Evolutionary conservation across 2,888 invertebrate genomes (phyloP).

Genomic region (Aphelenchoides bicaudatus): DNA sequence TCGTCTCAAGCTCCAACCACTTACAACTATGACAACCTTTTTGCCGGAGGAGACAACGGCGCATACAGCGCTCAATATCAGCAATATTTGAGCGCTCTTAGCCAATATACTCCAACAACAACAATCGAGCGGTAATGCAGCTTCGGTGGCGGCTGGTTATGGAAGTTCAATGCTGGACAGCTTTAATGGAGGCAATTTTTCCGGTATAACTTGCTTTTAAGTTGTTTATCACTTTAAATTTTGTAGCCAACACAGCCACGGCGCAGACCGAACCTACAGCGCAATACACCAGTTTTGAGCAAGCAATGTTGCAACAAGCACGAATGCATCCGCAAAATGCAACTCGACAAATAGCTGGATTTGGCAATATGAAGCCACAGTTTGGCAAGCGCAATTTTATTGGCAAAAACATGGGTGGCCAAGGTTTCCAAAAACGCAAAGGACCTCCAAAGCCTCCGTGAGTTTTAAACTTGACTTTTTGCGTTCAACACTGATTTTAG

Average conservation of each 20-base stretch:
- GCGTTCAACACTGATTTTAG: no score
- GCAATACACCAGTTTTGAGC: background rate
- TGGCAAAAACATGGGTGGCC: conserved; percentile 5
- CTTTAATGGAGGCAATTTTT: background rate
- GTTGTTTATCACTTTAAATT: background rate
- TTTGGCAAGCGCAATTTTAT: background rate
- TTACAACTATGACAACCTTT: no score
- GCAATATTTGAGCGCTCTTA: conserved; percentile 5
- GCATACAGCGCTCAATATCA: no score
- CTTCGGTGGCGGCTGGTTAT: conserved; percentile 4
- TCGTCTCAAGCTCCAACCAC: no score
- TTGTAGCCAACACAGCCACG: background rate
- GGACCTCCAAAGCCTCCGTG: conserved; percentile 12
- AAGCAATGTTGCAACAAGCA: conserved; percentile 12
- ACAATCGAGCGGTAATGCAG: no score
- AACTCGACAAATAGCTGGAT: background rate
- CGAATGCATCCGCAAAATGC: background rate
- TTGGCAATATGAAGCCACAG: background rate
- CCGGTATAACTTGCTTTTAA: background rate
- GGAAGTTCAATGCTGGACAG: no score
- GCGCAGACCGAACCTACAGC: conserved; percentile 4
- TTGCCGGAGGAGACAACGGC: no score
- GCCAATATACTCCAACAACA: no score
- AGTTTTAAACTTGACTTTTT: no score
- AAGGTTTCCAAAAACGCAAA: conserved; percentile 7